Evolutionary conservation across 35 echinoderm and acorn worm genomes (phyloP).

Genomic region (Patiria miniata): DNA sequence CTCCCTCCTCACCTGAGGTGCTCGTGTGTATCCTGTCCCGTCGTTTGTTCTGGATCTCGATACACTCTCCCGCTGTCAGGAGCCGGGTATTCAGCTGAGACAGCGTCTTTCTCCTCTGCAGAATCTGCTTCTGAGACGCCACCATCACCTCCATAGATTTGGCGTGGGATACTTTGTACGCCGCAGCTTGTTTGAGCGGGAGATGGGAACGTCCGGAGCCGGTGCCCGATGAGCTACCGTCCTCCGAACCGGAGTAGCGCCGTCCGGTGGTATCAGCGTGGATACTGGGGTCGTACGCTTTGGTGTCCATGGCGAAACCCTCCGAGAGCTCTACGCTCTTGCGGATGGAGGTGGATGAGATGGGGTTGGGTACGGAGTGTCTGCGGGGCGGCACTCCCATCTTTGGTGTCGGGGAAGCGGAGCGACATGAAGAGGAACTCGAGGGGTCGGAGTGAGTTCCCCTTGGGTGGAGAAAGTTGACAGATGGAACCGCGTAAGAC

Average conservation of each 20-base stretch:
- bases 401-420: background rate
- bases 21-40: slow-evolving; percentile 7
- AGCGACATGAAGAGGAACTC: background rate
- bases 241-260: slow-evolving; percentile 19
- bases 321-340: slow-evolving; percentile 19
- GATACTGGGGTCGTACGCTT: background rate
- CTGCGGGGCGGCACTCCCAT: background rate
- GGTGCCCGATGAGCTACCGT: background rate
- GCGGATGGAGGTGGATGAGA: slow-evolving; percentile 14
- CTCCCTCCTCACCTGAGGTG: background rate
- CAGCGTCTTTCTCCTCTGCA: slow-evolving; percentile 41
- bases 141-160: slow-evolving; percentile 55
- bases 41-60: slow-evolving; percentile 67
- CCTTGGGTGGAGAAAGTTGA: background rate
- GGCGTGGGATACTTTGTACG: slow-evolving; percentile 6
- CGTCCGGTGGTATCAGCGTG: background rate
- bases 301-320: slow-evolving; percentile 18
- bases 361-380: background rate
- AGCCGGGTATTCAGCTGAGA: slow-evolving; percentile 37
- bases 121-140: slow-evolving; percentile 61
- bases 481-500: background rate
- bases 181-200: background rate
- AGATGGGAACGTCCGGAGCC: background rate
- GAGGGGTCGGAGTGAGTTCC: background rate
- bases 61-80: slow-evolving; percentile 48